phyloP scores from a whole-genome alignment of 2,888 invertebrate species.

The Macroteleia sp. region DNA sequence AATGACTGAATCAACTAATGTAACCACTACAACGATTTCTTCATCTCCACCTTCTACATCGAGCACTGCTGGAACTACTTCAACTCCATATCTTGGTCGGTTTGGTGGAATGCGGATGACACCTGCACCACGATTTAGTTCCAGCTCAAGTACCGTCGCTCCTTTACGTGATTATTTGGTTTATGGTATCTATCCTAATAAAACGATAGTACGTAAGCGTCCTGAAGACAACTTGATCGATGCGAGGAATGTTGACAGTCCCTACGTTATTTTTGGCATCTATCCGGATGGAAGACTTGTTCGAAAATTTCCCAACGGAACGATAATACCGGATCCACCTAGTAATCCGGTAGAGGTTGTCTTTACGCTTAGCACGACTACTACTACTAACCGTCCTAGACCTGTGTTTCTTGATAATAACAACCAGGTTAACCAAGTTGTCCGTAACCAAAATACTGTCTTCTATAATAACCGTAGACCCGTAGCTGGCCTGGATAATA shows the following conservation, averaged over 20 bases:
- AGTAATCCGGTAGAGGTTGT: slow-evolving; percentile 82
- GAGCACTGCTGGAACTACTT: slow-evolving; percentile 69
- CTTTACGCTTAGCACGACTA: slow-evolving; percentile 81
- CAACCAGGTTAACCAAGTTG: slow-evolving; percentile 74
- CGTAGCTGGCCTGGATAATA: slow-evolving; percentile 71
- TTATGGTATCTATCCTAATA: slow-evolving; percentile 91
- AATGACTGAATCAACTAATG: slow-evolving; percentile 23
- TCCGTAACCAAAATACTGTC: slow-evolving; percentile 75
- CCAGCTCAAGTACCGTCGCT: slow-evolving; percentile 74
- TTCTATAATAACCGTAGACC: slow-evolving; percentile 77
- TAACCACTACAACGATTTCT: slow-evolving; percentile 62
- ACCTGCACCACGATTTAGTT: slow-evolving; percentile 76
- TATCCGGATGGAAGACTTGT: slow-evolving; percentile 91
- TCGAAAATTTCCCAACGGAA: slow-evolving; percentile 92
- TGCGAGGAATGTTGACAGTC: slow-evolving; percentile 88
- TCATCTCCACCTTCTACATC: slow-evolving; percentile 65
- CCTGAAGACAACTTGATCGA: slow-evolving; percentile 88
- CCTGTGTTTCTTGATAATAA: slow-evolving; percentile 70
- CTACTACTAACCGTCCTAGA: slow-evolving; percentile 79
- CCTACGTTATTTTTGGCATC: slow-evolving; percentile 90
- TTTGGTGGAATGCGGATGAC: slow-evolving; percentile 76
- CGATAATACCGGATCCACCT: slow-evolving; percentile 88
- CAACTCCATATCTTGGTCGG: slow-evolving; percentile 72
- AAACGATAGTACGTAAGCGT: slow-evolving; percentile 91
- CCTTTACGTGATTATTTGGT: slow-evolving; percentile 89